These are phyloP conservation scores for Drosophila murphyi DNA, from an alignment of 1,140 invertebrate species.

Conservation along the genomic window DNA sequence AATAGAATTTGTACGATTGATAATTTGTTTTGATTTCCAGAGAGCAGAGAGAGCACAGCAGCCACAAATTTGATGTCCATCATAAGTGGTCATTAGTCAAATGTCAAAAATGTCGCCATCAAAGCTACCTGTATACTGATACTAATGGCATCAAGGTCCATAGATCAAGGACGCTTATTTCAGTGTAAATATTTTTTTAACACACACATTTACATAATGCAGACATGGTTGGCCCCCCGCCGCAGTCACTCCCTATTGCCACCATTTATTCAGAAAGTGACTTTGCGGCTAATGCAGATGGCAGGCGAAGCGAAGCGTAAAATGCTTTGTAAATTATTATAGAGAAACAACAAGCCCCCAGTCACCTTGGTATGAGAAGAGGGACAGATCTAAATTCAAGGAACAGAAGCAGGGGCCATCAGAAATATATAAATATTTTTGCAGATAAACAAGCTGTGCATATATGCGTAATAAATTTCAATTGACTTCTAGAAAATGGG, in stretches of 20 bases:
- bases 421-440: slow-evolving; percentile 55
- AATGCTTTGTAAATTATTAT: slow-evolving; percentile 79
- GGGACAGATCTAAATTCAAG: no score
- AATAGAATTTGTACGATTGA: no score
- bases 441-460: slow-evolving; percentile 57
- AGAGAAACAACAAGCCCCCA: slow-evolving; percentile 31
- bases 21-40: no score
- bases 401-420: neutral
- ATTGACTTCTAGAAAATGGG: slow-evolving; percentile 68
- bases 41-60: no score
- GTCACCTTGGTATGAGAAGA: neutral
- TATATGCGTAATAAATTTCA: slow-evolving; percentile 66
- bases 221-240: slow-evolving; percentile 32
- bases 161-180: slow-evolving; percentile 50
- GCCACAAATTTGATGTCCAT: slow-evolving; percentile 14
- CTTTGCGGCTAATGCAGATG: slow-evolving; percentile 77
- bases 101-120: neutral
- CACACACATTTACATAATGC: slow-evolving; percentile 57
- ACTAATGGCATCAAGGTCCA: slow-evolving; percentile 3
- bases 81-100: slow-evolving; percentile 38
- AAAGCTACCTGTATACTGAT: neutral
- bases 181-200: neutral
- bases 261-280: slow-evolving; percentile 43
- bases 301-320: slow-evolving; percentile 74
- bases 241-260: neutral